phyloP scores from a whole-genome alignment of 2,113 vertebrate genomes.

The Cynoglossus semilaevis region DNA sequence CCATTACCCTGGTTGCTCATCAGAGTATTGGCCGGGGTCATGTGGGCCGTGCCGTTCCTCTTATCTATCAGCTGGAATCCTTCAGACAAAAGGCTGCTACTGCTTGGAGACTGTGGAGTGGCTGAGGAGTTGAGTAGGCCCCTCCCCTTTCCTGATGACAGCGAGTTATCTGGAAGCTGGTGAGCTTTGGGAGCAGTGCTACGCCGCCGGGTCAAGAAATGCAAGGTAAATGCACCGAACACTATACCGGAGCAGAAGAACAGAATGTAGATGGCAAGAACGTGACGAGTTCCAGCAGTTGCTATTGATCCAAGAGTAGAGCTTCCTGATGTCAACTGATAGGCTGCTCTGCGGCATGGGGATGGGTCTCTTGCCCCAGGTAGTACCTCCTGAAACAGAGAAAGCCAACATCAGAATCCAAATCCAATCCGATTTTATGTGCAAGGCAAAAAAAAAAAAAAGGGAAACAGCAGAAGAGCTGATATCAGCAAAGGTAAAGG shows the following conservation, averaged over 20 bases:
- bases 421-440: not conserved
- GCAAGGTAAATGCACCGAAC: slow-evolving; percentile 31
- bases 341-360: slow-evolving; percentile 75
- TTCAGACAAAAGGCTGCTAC: slow-evolving; percentile 73
- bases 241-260: slow-evolving; percentile 59
- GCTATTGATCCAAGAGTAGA: slow-evolving; percentile 31
- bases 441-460: too few relatives aligned
- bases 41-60: slow-evolving; percentile 74
- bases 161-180: slow-evolving; percentile 51
- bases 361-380: slow-evolving; percentile 57
- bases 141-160: slow-evolving; percentile 71
- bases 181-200: slow-evolving; percentile 7
- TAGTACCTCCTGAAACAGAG: slow-evolving; percentile 50
- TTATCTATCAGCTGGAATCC: slow-evolving; percentile 76
- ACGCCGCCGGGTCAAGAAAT: slow-evolving; percentile 19
- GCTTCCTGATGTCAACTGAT: slow-evolving; percentile 70
- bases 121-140: slow-evolving; percentile 78
- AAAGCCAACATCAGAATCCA: not conserved
- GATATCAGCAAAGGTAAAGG: too few relatives aligned
- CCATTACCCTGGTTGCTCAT: slow-evolving; percentile 80
- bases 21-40: slow-evolving; percentile 52
- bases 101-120: slow-evolving; percentile 82
- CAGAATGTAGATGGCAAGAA: slow-evolving; percentile 71
- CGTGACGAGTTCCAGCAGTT: slow-evolving; percentile 34
- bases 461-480: too few relatives aligned